Evolutionary conservation across 2,888 invertebrate genomes (phyloP).

Genomic region (Limulus polyphemus): DNA sequence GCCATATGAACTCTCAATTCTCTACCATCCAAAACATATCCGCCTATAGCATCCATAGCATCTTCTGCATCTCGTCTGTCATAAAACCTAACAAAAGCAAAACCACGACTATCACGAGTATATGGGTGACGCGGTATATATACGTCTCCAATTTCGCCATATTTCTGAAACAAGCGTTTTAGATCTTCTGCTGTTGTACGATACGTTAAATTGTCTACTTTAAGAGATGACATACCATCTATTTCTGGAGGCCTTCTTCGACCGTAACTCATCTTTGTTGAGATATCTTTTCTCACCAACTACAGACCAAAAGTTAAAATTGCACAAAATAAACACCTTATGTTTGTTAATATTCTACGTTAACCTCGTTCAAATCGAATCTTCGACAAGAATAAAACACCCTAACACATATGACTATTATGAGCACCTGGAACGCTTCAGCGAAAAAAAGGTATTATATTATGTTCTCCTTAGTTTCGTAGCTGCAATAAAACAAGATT

Average conservation of each 20-base stretch:
- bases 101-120: constrained; percentile 89
- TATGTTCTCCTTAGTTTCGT: no score
- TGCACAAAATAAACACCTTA: no score
- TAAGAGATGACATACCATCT: constrained; percentile 90
- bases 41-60: constrained; percentile 91
- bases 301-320: no score
- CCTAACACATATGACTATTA: no score
- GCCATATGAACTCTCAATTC: constrained; percentile 95
- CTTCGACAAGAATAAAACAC: no score
- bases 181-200: constrained; percentile 93
- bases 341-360: no score
- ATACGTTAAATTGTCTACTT: constrained; percentile 95
- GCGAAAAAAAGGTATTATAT: no score
- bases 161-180: constrained; percentile 81
- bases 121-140: constrained; percentile 92
- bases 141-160: constrained; percentile 97
- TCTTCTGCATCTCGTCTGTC: constrained; percentile 97
- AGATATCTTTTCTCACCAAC: no score
- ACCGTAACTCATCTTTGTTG: background rate
- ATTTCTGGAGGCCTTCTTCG: constrained; percentile 65
- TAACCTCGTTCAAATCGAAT: no score
- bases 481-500: no score
- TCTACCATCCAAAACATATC: constrained; percentile 79
- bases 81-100: constrained; percentile 93
- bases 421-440: no score